A percentile compares a stretch with the other conserved stretches of the same genome.
phyloP scores from a whole-genome alignment of 2,888 invertebrate species.

The Phymatocera aterrima region DNA sequence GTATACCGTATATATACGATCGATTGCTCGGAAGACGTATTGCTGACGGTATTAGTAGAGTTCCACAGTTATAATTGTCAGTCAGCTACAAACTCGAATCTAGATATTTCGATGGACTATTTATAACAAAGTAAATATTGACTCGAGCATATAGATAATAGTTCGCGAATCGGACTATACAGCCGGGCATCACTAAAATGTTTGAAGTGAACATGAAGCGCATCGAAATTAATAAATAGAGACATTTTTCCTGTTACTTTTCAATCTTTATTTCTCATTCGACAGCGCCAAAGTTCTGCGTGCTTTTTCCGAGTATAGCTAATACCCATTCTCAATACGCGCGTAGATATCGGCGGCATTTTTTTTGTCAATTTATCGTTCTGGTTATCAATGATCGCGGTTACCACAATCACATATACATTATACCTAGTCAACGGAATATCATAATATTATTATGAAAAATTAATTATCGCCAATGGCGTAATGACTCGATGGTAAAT shows the following conservation, averaged over 20 bases:
- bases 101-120: not conserved
- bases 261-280: not conserved
- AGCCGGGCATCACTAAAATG: no score
- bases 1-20: constrained; percentile 15
- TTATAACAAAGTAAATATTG: not conserved
- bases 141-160: not conserved
- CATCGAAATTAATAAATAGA: not conserved
- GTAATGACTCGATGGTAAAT: no score
- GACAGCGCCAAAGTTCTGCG: not conserved
- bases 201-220: not conserved
- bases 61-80: not conserved
- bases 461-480: no score
- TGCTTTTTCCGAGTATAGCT: no score
- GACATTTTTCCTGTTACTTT: not conserved
- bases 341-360: not conserved
- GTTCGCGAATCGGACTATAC: no score
- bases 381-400: constrained; percentile 15
- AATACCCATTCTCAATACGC: not conserved
- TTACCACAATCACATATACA: no score
- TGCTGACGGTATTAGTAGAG: not conserved
- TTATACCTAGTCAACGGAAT: no score
- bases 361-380: not conserved
- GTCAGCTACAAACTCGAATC: not conserved
- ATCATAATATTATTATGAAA: no score
- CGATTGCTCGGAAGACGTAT: not conserved